Percentiles rank a stretch among this genome's conserved stretches.
Conservation (phyloP, 1,140 invertebrate genomes). For the Wiebesia pumilae region DNA sequence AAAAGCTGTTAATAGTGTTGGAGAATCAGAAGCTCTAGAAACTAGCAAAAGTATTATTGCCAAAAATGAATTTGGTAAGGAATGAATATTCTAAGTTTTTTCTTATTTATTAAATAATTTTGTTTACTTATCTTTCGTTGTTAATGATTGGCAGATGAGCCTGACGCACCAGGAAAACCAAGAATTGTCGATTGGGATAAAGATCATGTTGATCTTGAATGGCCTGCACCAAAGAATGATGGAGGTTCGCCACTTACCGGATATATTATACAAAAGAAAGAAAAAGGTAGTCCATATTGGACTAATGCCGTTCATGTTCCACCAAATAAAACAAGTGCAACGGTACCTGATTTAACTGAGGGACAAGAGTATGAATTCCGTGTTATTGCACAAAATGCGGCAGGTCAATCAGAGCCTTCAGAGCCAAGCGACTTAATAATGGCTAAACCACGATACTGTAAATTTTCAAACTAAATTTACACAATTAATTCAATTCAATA, state of each 20-base stretch:
- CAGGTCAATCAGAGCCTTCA: conserved; percentile 95
- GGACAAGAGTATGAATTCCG: conserved; percentile 98
- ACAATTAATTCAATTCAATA: neutral
- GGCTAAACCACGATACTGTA: conserved; percentile 88
- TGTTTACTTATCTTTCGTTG: neutral
- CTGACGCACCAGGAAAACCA: conserved; percentile 92
- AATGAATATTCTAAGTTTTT: neutral
- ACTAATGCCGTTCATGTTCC: conserved; percentile 91
- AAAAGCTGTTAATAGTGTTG: conserved; percentile 95
- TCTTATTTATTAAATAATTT: neutral
- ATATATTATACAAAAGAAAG: conserved; percentile 97
- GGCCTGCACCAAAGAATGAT: conserved; percentile 89
- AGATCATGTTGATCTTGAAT: conserved; percentile 93
- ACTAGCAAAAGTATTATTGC: conserved; percentile 91
- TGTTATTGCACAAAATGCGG: conserved; percentile 95
- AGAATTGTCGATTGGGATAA: conserved; percentile 92
- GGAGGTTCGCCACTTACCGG: conserved; percentile 93
- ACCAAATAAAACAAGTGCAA: conserved; percentile 83
- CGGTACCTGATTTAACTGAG: conserved; percentile 91
- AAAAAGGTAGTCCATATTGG: conserved; percentile 93
- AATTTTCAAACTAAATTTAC: conserved; percentile 63
- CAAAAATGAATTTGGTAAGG: conserved; percentile 90
- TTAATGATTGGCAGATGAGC: conserved; percentile 82
- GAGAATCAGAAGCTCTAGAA: conserved; percentile 93
- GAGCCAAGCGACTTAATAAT: conserved; percentile 93